phyloP scores from a whole-genome alignment of 2,113 vertebrate genomes.

The Craseonycteris thonglongyai region DNA sequence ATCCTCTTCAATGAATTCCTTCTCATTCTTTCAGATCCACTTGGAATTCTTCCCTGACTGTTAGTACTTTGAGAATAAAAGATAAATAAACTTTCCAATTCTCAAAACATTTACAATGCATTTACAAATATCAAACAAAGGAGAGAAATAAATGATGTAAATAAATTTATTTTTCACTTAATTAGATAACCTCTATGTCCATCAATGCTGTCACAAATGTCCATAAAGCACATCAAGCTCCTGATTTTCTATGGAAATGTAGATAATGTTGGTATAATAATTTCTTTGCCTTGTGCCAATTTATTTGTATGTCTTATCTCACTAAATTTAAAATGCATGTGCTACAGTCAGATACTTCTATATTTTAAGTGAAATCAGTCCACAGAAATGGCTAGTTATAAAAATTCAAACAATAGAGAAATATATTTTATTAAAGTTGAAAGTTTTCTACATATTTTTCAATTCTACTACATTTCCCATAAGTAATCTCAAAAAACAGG shows the following conservation, averaged over 20 bases:
- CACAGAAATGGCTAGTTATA: background rate
- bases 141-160: background rate
- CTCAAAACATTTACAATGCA: background rate
- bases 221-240: background rate
- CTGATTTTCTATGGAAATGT: background rate
- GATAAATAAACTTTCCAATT: background rate
- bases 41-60: background rate
- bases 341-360: background rate
- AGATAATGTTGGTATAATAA: background rate
- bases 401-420: background rate
- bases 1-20: background rate
- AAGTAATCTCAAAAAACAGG: background rate
- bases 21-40: background rate
- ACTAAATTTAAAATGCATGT: background rate
- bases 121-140: background rate
- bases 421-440: background rate
- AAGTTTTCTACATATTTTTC: background rate
- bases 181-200: too few relatives aligned
- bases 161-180: too few relatives aligned
- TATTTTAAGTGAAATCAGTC: background rate
- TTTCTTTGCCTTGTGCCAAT: background rate
- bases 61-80: background rate
- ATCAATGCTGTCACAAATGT: too few relatives aligned
- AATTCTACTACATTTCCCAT: background rate
- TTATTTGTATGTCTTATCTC: background rate